Percentiles rank a stretch among this genome's conserved stretches.
Conservation (phyloP, 2,888 invertebrate species). For the Catocala nupta region DNA sequence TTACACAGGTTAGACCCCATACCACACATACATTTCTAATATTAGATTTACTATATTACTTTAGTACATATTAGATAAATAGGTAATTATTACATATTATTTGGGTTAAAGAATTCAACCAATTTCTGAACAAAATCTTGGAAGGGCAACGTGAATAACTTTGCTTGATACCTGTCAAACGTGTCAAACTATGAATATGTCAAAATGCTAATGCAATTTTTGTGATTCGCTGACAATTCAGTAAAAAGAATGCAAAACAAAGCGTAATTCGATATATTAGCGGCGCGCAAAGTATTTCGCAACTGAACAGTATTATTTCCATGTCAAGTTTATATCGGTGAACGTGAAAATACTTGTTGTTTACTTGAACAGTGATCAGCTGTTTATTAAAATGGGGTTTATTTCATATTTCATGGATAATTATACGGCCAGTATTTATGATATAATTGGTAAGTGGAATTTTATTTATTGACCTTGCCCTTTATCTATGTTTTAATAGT, state of each 20-base stretch:
- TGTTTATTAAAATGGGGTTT: slow-evolving; percentile 70
- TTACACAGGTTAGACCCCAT: too few species aligned
- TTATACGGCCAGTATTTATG: slow-evolving; percentile 77
- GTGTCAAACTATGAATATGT: slow-evolving; percentile 15
- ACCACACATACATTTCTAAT: too few species aligned
- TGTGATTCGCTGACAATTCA: slow-evolving; percentile 51
- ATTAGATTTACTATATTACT: too few species aligned
- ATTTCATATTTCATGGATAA: slow-evolving; percentile 74
- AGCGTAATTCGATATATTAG: slow-evolving; percentile 55
- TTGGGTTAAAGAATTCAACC: too few species aligned
- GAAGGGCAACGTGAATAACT: background rate
- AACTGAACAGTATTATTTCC: slow-evolving; percentile 47
- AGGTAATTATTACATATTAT: too few species aligned
- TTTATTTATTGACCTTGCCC: slow-evolving; percentile 36
- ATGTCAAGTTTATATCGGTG: slow-evolving; percentile 39
- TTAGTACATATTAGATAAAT: too few species aligned
- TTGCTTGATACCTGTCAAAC: slow-evolving; percentile 1
- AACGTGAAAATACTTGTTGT: slow-evolving; percentile 35
- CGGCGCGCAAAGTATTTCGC: slow-evolving; percentile 44
- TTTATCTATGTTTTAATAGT: slow-evolving; percentile 20
- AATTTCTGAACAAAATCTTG: background rate
- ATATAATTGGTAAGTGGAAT: slow-evolving; percentile 77
- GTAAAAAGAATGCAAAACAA: slow-evolving; percentile 55
- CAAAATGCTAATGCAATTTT: slow-evolving; percentile 31
- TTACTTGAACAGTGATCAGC: slow-evolving; percentile 42